Evolutionary conservation across 2,888 invertebrate species (phyloP), one percentile per base, ranked within the genome.

Genomic region (Polydrusus cervinus): DNA sequence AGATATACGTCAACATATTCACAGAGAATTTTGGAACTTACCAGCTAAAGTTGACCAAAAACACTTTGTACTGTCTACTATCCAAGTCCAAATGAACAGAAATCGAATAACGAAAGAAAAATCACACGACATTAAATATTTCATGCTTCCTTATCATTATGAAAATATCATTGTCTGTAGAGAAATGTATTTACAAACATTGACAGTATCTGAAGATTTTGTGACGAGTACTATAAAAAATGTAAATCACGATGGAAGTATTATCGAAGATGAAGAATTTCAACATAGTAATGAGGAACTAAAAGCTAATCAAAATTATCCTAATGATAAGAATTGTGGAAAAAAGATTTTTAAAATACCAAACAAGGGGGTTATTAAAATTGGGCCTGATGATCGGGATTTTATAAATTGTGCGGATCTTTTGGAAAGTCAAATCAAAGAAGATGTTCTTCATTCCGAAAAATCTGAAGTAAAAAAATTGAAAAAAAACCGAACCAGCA

Each of bases 111-210:
- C 74, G 10, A 62, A 68, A 64, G 62, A 69, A 47, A 71, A 71
- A 65, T 25, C 40, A 30, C 45, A 61, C 13, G 72, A 75, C 40
- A 68, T 75, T 38, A 71, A 75, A 45, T 40, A 64, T 9, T 75
- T 68, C 25, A 75, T 53, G 49, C 57, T 75, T 38, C 75, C 75
- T 30, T 68, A 43, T 45, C 57, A 71, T 25, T 75, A 75, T 69
- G 68, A 75, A 38, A 64, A 40, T 25, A 30, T 72, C 20, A 49
- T 64, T n/a, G 75, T 75, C 43, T 75, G 75, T 65, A 71, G 64
- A 53, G 72, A 75, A 71, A 75, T 75, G 75, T 75, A 75, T 60
- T 65, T 75, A 40, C 67, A 75, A 3, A 75, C 75, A 30, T 43
- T 75, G 9, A 62, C 71, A 30, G 38, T 75, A 40, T 61, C 67